Evolutionary conservation across 2,888 invertebrate genomes (phyloP), one percentile per base, ranked within the genome.

Genomic region (Acanthosepion lycidas): DNA sequence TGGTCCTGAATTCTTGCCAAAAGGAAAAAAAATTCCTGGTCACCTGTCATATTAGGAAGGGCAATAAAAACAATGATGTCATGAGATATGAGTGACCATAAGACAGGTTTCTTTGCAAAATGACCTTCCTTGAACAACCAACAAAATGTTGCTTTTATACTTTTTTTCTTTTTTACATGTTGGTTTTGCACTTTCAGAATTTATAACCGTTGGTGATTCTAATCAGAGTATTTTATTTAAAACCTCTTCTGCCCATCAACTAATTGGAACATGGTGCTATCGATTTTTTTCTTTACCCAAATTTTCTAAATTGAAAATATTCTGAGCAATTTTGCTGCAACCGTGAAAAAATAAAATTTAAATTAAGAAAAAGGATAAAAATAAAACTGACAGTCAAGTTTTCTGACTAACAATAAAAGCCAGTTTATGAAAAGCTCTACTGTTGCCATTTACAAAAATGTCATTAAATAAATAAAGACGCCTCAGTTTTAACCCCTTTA

Each of bases 21-120:
- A 78, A n/a, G 78, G n/a, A 78, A 78, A n/a, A 28, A 23, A 15
- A 33, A 12, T 9, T 78, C 33, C n/a, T 78, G n/a, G 78, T 78
- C 78, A 78, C 78, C 78, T 78, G 78, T 78, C 78, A 78, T 78
- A 78, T 78, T n/a, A n/a, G 78, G n/a, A 78, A 78, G n/a, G 78
- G 78, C n/a, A 78, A 78, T 78, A 78, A 78, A 78, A n/a, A 78
- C 78, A n/a, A n/a, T 78, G n/a, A 78, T 78, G 78, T 78, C 78
- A 78, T 78, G 78, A 78, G 78, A 78, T 78, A 78, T 78, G 78
- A 78, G 78, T 78, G 78, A 78, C 78, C 78, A 78, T 18, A 78
- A 78, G 78, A 78, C 78, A 78, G n/a, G 78, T n/a, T n/a, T n/a
- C 78, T 78, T 12, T 78, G 78, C 78, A 33, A 12, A n/a, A 78